phyloP scores from a whole-genome alignment of 2,888 invertebrate species.

The Metalampra italica region DNA sequence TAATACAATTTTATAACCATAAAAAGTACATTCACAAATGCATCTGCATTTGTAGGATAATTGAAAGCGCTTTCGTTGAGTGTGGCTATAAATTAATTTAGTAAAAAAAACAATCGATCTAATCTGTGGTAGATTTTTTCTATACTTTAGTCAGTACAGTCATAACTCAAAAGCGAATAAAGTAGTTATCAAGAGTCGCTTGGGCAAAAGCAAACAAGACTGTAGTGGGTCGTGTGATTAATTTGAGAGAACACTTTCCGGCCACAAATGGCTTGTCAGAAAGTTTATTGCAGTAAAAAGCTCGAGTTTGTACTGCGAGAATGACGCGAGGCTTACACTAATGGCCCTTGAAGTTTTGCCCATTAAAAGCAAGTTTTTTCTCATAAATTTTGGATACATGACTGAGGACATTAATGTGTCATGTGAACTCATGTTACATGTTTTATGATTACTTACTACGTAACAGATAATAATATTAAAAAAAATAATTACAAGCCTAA shows the following conservation, averaged over 20 bases:
- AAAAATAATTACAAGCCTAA: too few relatives aligned
- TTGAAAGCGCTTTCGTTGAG: too few relatives aligned
- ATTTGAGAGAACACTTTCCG: slow-evolving; percentile 64
- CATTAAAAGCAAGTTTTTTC: slow-evolving; percentile 54
- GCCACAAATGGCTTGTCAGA: slow-evolving; percentile 70
- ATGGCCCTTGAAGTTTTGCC: slow-evolving; percentile 60
- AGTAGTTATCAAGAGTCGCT: slow-evolving; percentile 51
- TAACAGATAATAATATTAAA: too few relatives aligned
- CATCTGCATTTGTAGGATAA: too few relatives aligned
- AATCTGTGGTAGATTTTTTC: too few relatives aligned
- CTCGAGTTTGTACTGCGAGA: slow-evolving; percentile 56
- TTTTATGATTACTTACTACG: background rate
- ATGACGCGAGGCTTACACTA: slow-evolving; percentile 66
- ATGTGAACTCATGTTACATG: background rate
- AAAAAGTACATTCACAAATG: too few relatives aligned
- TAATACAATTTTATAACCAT: too few relatives aligned
- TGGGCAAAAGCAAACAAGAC: slow-evolving; percentile 43
- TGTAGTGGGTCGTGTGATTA: slow-evolving; percentile 62
- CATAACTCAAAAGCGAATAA: slow-evolving; percentile 20
- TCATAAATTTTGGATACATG: slow-evolving; percentile 23
- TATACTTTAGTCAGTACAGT: background rate
- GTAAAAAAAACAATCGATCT: too few relatives aligned
- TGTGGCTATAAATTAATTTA: too few relatives aligned
- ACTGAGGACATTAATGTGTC: slow-evolving; percentile 22
- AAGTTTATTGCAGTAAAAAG: slow-evolving; percentile 74